Evolutionary conservation across 2,797 vertebrate species (phyloP).

Genomic region (Coregonus suidteri): DNA sequence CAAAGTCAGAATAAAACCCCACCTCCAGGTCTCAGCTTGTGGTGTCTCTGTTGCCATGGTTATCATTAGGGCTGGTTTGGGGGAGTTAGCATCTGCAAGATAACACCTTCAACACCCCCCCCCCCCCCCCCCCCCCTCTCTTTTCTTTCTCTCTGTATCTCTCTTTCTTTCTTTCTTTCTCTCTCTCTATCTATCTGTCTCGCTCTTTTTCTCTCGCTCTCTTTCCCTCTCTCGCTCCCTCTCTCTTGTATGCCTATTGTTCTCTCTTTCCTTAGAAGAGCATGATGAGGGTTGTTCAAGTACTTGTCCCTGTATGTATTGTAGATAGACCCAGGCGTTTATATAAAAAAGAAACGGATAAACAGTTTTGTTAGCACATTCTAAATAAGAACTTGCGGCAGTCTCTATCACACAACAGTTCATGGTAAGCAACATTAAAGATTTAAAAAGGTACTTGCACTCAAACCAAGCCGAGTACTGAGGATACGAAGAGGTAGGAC

Average conservation of each 20-base stretch:
- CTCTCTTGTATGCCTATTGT: not conserved
- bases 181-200: not conserved
- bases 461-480: too few species aligned
- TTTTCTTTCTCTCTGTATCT: slow-evolving; percentile 4
- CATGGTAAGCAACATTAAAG: not conserved
- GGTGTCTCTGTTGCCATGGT: slow-evolving; percentile 67
- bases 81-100: slow-evolving; percentile 13
- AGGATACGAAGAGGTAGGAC: too few species aligned
- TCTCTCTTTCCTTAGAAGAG: not conserved
- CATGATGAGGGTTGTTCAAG: not conserved
- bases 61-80: slow-evolving; percentile 47
- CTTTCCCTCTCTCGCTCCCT: not conserved
- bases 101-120: too few species aligned
- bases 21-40: slow-evolving; percentile 20
- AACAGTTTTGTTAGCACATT: not conserved
- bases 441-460: not conserved
- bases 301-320: not conserved
- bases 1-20: slow-evolving; percentile 7
- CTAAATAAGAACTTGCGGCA: not conserved
- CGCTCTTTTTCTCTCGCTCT: too few species aligned
- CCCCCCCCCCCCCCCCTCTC: not conserved
- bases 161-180: not conserved
- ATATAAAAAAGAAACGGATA: not conserved
- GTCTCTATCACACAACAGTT: not conserved
- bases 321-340: not conserved